A percentile compares a stretch with the other conserved stretches of the same genome.
Evolutionary conservation across 2,888 invertebrate species (phyloP).

Genomic region (Pedicia rivosa): DNA sequence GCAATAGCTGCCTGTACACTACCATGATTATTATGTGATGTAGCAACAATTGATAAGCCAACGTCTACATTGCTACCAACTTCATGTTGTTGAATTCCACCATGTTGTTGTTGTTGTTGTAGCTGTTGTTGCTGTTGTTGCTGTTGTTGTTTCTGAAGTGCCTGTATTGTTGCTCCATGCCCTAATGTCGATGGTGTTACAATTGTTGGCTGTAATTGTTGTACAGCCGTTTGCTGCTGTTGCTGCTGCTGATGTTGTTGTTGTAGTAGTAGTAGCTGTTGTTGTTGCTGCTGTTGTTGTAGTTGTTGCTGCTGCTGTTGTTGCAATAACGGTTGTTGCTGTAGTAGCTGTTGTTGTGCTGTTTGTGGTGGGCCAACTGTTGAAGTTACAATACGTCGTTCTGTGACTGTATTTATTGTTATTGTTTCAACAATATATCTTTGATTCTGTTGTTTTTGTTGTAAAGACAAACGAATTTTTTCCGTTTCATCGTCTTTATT

Average conservation of each 20-base stretch:
- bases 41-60: not conserved
- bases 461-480: slow-evolving; percentile 18
- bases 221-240: slow-evolving; percentile 10
- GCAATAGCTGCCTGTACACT: slow-evolving; percentile 43
- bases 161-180: no score
- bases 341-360: not conserved
- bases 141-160: not conserved
- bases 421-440: slow-evolving; percentile 47
- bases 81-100: not conserved
- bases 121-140: slow-evolving; percentile 13
- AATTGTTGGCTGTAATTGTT: no score
- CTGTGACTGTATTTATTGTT: slow-evolving; percentile 50
- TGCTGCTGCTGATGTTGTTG: slow-evolving; percentile 17
- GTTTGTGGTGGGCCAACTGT: slow-evolving; percentile 16
- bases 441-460: slow-evolving; percentile 23
- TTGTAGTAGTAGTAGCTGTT: slow-evolving; percentile 13
- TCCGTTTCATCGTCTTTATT: slow-evolving; percentile 16
- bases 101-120: not conserved
- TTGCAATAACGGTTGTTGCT: not conserved
- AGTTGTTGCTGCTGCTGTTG: no score
- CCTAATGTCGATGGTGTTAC: no score
- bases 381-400: slow-evolving; percentile 41
- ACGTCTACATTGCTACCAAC: not conserved
- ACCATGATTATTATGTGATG: slow-evolving; percentile 23
- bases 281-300: not conserved